Conservation (phyloP, 2,888 invertebrate genomes). For the Pogonocherus hispidulus region DNA sequence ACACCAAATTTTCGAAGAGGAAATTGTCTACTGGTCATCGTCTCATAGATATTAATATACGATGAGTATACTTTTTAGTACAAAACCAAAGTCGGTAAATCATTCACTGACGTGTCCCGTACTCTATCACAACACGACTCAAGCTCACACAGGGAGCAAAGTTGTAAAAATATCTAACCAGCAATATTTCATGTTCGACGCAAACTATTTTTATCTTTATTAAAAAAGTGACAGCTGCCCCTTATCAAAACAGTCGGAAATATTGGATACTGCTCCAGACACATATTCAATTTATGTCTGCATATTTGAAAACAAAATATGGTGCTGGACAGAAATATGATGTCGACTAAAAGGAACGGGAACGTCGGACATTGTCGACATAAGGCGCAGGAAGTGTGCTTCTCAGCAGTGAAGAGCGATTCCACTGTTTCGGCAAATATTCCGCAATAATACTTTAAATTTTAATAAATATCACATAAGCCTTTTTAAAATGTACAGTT, state of each 20-base stretch:
- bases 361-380: background rate
- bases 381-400: background rate
- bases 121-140: background rate
- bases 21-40: no score
- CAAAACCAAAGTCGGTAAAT: background rate
- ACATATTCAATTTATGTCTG: conserved; percentile 14
- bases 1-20: no score
- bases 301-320: conserved; percentile 27
- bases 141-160: background rate
- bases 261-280: conserved; percentile 1
- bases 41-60: background rate
- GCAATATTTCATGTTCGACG: conserved; percentile 9
- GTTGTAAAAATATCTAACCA: background rate
- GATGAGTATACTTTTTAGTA: background rate
- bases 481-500: no score
- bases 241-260: conserved; percentile 1
- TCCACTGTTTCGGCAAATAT: no score
- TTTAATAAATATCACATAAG: no score
- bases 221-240: conserved; percentile 13
- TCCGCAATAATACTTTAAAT: no score
- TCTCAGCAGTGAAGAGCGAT: background rate
- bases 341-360: no score
- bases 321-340: background rate
- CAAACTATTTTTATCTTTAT: conserved; percentile 7
- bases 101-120: background rate